Evolutionary conservation across 2,888 invertebrate species (phyloP).

Genomic region (Melanophora roralis): DNA sequence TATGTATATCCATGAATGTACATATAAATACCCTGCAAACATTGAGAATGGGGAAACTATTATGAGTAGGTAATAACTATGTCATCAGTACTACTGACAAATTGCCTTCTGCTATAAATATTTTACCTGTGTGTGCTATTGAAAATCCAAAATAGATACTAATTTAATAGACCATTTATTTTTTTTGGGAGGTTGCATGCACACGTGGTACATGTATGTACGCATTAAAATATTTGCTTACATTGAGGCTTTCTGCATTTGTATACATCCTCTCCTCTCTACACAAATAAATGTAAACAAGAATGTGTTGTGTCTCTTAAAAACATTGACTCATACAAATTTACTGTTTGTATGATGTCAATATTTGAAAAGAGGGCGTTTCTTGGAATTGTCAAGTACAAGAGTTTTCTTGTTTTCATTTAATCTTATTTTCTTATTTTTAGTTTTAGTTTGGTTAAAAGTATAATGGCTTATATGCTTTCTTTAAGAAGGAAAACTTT

Average conservation of each 20-base stretch:
- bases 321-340: slow-evolving; percentile 31
- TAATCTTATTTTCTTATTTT: background rate
- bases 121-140: no score
- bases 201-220: background rate
- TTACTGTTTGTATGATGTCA: slow-evolving; percentile 38
- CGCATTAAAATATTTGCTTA: background rate
- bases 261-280: no score
- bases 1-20: background rate
- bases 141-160: no score
- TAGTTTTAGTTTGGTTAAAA: slow-evolving; percentile 2
- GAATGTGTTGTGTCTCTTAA: background rate
- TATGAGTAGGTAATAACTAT: no score
- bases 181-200: no score
- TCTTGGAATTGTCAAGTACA: slow-evolving; percentile 44
- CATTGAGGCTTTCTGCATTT: no score
- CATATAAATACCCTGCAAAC: background rate
- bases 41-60: no score
- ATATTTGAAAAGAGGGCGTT: slow-evolving; percentile 55
- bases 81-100: no score
- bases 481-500: no score
- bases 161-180: no score
- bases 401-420: slow-evolving; percentile 31
- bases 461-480: background rate
- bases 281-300: background rate
- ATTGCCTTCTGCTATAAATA: no score